Evolutionary conservation across 2,888 invertebrate genomes (phyloP).

Genomic region (Tiliacea citrago): DNA sequence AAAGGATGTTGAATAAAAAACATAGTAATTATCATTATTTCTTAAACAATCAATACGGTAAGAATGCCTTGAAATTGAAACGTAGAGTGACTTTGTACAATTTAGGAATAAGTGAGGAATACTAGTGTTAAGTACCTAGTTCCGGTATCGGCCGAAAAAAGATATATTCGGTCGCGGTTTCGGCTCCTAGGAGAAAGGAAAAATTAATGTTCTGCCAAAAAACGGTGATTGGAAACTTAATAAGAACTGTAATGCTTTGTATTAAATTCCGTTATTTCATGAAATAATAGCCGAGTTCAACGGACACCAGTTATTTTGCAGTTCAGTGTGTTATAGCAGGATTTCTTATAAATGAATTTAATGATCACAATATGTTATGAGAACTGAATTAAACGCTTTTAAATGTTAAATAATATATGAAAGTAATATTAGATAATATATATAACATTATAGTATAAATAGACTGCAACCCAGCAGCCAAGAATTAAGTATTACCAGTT

Average conservation of each 20-base stretch:
- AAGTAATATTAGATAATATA: slow-evolving; percentile 29
- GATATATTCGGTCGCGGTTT: slow-evolving; percentile 20
- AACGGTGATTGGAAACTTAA: not conserved
- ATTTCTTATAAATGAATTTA: slow-evolving; percentile 4
- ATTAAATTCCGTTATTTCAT: slow-evolving; percentile 11
- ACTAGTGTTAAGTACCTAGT: not conserved
- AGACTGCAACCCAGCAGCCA: slow-evolving; percentile 11
- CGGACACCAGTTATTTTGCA: slow-evolving; percentile 12
- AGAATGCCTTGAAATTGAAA: not conserved
- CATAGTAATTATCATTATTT: not conserved
- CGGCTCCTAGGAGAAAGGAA: not conserved
- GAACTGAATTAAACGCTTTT: slow-evolving; percentile 4
- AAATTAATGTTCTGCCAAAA: not conserved
- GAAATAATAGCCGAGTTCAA: not conserved
- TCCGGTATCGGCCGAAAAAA: slow-evolving; percentile 21
- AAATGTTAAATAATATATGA: not conserved
- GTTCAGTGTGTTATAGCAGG: not conserved
- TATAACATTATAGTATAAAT: slow-evolving; percentile 28
- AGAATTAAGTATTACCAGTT: slow-evolving; percentile 43
- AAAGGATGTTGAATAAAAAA: slow-evolving; percentile 12
- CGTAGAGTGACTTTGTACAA: not conserved
- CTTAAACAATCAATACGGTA: not conserved
- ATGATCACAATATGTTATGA: not conserved
- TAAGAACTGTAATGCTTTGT: not conserved
- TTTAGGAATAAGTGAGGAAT: not conserved